Evolutionary conservation across 2,888 invertebrate species (phyloP).

Genomic region (Oscheius sp.): DNA sequence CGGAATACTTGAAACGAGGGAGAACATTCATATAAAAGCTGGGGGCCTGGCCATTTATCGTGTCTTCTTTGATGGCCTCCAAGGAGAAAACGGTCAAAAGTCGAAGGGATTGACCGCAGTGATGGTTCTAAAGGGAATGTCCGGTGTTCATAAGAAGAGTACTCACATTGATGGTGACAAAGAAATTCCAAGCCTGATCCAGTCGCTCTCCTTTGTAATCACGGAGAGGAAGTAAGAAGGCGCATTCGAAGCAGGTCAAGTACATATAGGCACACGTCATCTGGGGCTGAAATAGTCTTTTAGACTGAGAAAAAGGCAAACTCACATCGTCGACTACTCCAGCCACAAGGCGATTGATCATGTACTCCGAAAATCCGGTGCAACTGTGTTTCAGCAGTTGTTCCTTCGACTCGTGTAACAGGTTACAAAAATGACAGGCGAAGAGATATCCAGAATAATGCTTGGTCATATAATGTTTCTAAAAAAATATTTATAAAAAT

Average conservation of each 20-base stretch:
- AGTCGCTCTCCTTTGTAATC: constrained; percentile 20
- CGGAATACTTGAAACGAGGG: background rate
- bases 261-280: constrained; percentile 37
- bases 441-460: constrained; percentile 17
- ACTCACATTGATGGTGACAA: constrained; percentile 18
- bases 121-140: background rate
- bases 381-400: constrained; percentile 6
- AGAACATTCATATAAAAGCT: background rate
- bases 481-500: too few species aligned
- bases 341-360: background rate
- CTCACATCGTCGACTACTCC: constrained; percentile 7
- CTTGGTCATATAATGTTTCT: constrained; percentile 15
- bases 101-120: constrained; percentile 4
- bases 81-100: constrained; percentile 9
- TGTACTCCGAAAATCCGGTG: constrained; percentile 5
- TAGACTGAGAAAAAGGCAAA: background rate
- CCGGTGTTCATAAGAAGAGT: background rate
- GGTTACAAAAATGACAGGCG: constrained; percentile 27
- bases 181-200: constrained; percentile 23
- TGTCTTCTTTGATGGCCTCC: background rate
- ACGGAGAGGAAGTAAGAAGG: constrained; percentile 42
- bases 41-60: background rate
- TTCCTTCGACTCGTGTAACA: constrained; percentile 9
- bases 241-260: constrained; percentile 47
- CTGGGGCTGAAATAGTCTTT: constrained; percentile 2